Conservation (phyloP, 92 coral and sea anemone genomes). For the Zoanthus sociatus region DNA sequence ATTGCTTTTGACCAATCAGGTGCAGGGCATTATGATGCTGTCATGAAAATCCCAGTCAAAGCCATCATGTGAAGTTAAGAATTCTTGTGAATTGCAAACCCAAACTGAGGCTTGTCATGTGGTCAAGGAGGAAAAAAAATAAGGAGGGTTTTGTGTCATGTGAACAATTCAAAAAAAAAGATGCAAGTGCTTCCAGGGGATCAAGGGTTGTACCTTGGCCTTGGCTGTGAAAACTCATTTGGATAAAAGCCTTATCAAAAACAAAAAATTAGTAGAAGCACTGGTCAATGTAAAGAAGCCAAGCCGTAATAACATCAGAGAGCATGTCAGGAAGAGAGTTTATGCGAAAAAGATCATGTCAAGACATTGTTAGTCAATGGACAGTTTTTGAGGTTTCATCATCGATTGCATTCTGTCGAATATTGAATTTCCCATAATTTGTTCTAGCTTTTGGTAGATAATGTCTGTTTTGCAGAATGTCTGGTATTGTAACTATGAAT, state of each 20-base stretch:
- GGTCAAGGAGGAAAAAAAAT: constrained; percentile 61
- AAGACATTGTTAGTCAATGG: not conserved
- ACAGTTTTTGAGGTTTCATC: not conserved
- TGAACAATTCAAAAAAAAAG: constrained; percentile 52
- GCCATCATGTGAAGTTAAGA: constrained; percentile 1
- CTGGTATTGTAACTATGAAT: no score
- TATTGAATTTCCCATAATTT: no score
- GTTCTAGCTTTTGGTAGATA: no score
- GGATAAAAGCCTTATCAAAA: constrained; percentile 5
- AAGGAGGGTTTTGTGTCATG: constrained; percentile 43
- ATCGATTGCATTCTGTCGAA: no score
- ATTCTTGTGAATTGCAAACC: not conserved
- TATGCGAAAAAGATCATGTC: not conserved
- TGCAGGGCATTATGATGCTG: constrained; percentile 71
- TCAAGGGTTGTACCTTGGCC: constrained; percentile 51
- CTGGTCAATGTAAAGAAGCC: not conserved
- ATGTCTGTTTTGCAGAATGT: no score
- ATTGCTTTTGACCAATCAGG: constrained; percentile 74
- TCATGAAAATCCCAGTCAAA: constrained; percentile 19
- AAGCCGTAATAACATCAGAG: not conserved
- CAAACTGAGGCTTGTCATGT: constrained; percentile 37
- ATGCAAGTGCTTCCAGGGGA: constrained; percentile 38
- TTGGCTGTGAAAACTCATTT: constrained; percentile 56
- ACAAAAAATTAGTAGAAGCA: not conserved
- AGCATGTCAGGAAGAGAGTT: not conserved